Base-by-base conservation (phyloP, 1,140 invertebrate genomes). In the Drosophila rhopaloa region DNA sequence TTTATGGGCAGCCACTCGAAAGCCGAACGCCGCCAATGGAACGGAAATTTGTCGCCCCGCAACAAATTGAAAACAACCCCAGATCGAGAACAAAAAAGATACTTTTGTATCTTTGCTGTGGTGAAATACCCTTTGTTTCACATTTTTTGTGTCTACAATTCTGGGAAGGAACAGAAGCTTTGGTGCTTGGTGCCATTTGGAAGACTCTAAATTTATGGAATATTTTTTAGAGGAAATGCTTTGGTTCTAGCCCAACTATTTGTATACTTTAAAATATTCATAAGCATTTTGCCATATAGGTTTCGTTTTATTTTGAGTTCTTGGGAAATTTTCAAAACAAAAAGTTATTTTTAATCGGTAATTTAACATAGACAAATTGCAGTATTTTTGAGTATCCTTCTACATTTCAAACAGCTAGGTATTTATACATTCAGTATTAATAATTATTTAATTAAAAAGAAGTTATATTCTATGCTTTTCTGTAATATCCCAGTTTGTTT, bases 31-130 rank as follows among this genome's bases (percentile, higher is more conserved):
- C 75, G 83, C 71, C 82, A 82, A 89, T 84, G 84, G 77, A 88
- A 83, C 84, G 77, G 77, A 89, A 89, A 88, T 88, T 88, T 88
- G 84, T 88, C 84, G 84, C 84, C 73, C 65, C 54, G 53, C 51
- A 70, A 73, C 84, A 89, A 88, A 88, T 88, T 88, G 83, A 76
- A 77, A 72, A 55, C 66, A 61, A 65, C 27, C 40, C 14, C 13
- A 54, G 35, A 3, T 29, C 9, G 41, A 76, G 56, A 76, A 59
- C 53, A 35, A 59, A 65, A 57, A 51, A 65, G 35, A 57, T 67
- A 67, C 66, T 46, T 55, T 68, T 40, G 61, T 37, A 46, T 65
- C 56, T 61, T 19, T 61, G 29, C 29, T 57, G 38, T 62, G 57
- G 57, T 66, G 62, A 66, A 62, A 62, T 67, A 62, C 44, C 37